Conservation (phyloP, 1,140 invertebrate species). For the Cotesia chilonis region DNA sequence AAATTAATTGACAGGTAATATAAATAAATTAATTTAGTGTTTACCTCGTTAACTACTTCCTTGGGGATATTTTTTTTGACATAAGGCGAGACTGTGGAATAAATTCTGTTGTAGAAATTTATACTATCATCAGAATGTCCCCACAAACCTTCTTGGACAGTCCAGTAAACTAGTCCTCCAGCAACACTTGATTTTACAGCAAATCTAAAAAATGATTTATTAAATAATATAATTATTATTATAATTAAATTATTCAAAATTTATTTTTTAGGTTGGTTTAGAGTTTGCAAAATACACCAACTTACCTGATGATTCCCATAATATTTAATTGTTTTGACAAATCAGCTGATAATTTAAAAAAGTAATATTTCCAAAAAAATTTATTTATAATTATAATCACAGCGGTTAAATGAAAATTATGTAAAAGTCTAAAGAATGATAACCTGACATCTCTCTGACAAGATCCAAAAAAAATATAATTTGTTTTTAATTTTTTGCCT, state of each 20-base stretch:
- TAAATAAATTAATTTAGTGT: slow-evolving; percentile 6
- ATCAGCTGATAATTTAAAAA: not conserved
- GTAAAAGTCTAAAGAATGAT: not conserved
- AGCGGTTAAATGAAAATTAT: not conserved
- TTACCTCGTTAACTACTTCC: slow-evolving; percentile 50
- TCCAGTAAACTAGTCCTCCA: slow-evolving; percentile 54
- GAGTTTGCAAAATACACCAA: not conserved
- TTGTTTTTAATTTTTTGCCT: not conserved
- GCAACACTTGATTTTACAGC: slow-evolving; percentile 50
- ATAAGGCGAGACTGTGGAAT: slow-evolving; percentile 49
- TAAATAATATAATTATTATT: slow-evolving; percentile 19
- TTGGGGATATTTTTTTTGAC: slow-evolving; percentile 50
- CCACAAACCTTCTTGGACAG: slow-evolving; percentile 55
- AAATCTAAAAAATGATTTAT: slow-evolving; percentile 43
- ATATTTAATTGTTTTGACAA: not conserved
- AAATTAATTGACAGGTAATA: not conserved
- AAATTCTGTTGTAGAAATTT: slow-evolving; percentile 53
- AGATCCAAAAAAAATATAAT: not conserved
- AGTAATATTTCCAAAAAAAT: not conserved
- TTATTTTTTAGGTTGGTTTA: not conserved
- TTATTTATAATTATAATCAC: slow-evolving; percentile 1
- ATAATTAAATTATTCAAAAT: not conserved
- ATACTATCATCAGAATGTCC: slow-evolving; percentile 52
- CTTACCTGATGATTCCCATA: slow-evolving; percentile 25
- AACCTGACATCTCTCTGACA: not conserved